These are phyloP conservation scores for Cheilosia soror DNA, from an alignment of 2,888 invertebrate genomes.

Conservation along the genomic window DNA sequence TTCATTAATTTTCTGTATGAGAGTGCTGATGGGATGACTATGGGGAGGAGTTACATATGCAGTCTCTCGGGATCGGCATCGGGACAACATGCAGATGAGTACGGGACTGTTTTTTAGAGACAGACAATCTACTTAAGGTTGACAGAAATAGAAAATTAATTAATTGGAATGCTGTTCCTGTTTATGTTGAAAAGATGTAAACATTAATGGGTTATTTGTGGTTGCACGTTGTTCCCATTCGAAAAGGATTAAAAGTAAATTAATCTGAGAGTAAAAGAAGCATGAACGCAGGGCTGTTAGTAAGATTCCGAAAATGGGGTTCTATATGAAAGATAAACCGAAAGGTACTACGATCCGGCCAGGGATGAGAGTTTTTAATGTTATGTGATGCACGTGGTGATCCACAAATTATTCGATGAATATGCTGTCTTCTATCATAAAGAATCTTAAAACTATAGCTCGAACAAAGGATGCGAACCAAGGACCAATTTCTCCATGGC, in stretches of 20 bases:
- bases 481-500: too few species aligned
- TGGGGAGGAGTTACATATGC: conserved; percentile 2
- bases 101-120: conserved; percentile 50
- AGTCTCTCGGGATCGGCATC: conserved; percentile 24
- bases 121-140: conserved; percentile 40
- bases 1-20: conserved; percentile 18
- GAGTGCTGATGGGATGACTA: conserved; percentile 5
- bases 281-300: conserved; percentile 8
- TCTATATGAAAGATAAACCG: background rate
- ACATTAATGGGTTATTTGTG: conserved; percentile 65
- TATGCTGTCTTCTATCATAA: too few species aligned
- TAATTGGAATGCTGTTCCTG: conserved; percentile 67
- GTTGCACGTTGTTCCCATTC: conserved; percentile 44
- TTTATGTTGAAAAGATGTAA: conserved; percentile 66
- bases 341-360: background rate
- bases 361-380: background rate
- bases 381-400: background rate
- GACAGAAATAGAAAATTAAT: conserved; percentile 64
- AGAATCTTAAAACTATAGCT: too few species aligned
- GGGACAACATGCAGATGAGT: conserved; percentile 32
- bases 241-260: conserved; percentile 54
- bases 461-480: too few species aligned
- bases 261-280: conserved; percentile 21
- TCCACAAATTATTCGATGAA: too few species aligned
- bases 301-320: background rate